Conservation (phyloP, 2,888 invertebrate genomes). For the Ischnus inquisitorius region DNA sequence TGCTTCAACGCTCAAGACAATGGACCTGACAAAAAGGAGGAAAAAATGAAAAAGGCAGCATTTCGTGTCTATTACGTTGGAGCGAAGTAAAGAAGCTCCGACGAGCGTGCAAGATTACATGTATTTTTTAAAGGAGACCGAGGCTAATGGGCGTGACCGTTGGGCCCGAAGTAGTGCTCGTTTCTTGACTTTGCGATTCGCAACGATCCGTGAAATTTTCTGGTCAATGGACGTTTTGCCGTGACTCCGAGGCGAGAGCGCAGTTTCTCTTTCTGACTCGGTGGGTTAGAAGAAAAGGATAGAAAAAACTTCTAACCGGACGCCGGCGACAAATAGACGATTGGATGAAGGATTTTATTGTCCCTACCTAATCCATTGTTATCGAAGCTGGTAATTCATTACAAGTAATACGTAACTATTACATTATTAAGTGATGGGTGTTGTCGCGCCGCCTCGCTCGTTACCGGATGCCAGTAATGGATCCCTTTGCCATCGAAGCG, state of each 20-base stretch:
- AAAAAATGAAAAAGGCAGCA: no score
- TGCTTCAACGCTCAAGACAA: background rate
- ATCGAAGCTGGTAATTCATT: background rate
- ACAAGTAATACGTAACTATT: slow-evolving; percentile 13
- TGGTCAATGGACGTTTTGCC: slow-evolving; percentile 28
- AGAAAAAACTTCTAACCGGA: no score
- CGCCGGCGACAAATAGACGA: no score
- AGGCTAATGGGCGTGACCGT: slow-evolving; percentile 21
- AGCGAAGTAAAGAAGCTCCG: background rate
- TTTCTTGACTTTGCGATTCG: slow-evolving; percentile 50
- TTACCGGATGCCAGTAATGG: slow-evolving; percentile 45
- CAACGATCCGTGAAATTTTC: slow-evolving; percentile 33
- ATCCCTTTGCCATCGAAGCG: slow-evolving; percentile 9
- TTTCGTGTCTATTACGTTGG: background rate
- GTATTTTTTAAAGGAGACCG: background rate
- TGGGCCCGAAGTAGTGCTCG: background rate
- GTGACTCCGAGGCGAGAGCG: background rate
- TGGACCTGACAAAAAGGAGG: background rate
- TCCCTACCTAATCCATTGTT: background rate
- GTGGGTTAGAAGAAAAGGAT: no score
- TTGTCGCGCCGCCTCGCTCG: background rate
- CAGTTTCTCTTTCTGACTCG: slow-evolving; percentile 35
- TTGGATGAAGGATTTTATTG: no score
- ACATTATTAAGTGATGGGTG: slow-evolving; percentile 6
- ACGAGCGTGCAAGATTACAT: no score